Evolutionary conservation across 2,113 vertebrate species (phyloP).

Genomic region (Pluvialis apricaria): DNA sequence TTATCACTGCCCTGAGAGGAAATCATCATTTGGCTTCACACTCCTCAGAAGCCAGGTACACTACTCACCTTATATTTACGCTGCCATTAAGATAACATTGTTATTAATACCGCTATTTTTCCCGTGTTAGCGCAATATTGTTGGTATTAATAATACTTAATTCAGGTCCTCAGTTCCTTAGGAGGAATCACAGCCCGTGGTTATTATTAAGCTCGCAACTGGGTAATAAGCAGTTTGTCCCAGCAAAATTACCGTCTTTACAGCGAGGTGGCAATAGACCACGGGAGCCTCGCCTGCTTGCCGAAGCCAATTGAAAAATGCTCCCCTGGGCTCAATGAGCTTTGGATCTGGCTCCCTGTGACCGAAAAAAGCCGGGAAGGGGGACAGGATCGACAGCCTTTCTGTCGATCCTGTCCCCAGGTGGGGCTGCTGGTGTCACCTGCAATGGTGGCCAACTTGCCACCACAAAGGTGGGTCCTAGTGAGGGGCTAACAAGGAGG

Average conservation of each 20-base stretch:
- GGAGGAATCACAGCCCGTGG: constrained; percentile 11
- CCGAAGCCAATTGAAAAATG: not conserved
- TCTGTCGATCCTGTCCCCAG: not conserved
- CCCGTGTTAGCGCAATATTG: not conserved
- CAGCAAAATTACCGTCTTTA: constrained; percentile 13
- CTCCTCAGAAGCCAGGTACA: constrained; percentile 15
- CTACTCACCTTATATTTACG: constrained; percentile 22
- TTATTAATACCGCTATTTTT: constrained; percentile 35
- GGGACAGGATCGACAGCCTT: not conserved
- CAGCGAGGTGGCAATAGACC: not conserved
- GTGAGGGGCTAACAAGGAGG: not conserved
- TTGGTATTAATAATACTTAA: constrained; percentile 53
- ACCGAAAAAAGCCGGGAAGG: not conserved
- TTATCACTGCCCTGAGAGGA: constrained; percentile 42
- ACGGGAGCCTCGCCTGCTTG: not conserved
- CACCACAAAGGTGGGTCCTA: not conserved
- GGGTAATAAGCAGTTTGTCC: constrained; percentile 44
- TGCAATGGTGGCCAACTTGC: fast-evolving
- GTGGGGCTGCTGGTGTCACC: not conserved
- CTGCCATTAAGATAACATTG: constrained; percentile 26
- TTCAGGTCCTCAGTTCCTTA: constrained; percentile 32
- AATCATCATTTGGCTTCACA: constrained; percentile 6
- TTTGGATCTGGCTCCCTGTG: not conserved
- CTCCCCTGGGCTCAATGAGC: not conserved
- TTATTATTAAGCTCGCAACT: constrained; percentile 19